A percentile compares a stretch with the other conserved stretches of the same genome.
Conservation (phyloP, 2,888 invertebrate genomes). For the Aspidapion aeneum region DNA sequence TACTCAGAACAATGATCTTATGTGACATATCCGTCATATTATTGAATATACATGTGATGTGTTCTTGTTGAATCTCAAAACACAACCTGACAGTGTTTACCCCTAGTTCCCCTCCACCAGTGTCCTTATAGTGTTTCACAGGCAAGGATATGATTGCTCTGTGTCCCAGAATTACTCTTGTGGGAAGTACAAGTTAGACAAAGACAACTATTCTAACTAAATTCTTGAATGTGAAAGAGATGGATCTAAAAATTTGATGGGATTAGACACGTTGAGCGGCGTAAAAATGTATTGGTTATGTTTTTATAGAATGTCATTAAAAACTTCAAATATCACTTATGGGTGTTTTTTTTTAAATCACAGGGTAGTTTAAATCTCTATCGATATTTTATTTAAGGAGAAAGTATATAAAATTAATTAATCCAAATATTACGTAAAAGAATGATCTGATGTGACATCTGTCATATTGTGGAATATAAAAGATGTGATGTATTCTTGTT, state of each 20-base stretch:
- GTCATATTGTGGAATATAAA: too few species aligned
- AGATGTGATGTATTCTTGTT: conserved; percentile 77
- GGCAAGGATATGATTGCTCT: conserved; percentile 73
- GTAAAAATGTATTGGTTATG: conserved; percentile 51
- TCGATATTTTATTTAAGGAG: too few species aligned
- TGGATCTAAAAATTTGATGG: conserved; percentile 53
- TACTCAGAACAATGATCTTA: too few species aligned
- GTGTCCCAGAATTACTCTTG: conserved; percentile 46
- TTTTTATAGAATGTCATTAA: conserved; percentile 65
- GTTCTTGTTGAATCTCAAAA: conserved; percentile 77
- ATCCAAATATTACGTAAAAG: too few species aligned
- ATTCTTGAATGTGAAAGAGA: conserved; percentile 43
- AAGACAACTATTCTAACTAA: conserved; percentile 41
- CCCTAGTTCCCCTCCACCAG: conserved; percentile 75
- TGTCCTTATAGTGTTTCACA: conserved; percentile 73
- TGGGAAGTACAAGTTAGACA: conserved; percentile 40
- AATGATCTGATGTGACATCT: too few species aligned
- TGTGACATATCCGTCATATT: too few species aligned
- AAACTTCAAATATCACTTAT: conserved; percentile 55
- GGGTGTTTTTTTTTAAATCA: too few species aligned
- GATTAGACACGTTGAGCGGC: conserved; percentile 42
- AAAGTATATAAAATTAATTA: too few species aligned
- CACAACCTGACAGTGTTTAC: conserved; percentile 72
- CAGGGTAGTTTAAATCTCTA: too few species aligned
- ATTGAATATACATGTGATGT: too few species aligned